phyloP scores from a whole-genome alignment of 2,888 invertebrate species.

The Leucoptera coffeella region DNA sequence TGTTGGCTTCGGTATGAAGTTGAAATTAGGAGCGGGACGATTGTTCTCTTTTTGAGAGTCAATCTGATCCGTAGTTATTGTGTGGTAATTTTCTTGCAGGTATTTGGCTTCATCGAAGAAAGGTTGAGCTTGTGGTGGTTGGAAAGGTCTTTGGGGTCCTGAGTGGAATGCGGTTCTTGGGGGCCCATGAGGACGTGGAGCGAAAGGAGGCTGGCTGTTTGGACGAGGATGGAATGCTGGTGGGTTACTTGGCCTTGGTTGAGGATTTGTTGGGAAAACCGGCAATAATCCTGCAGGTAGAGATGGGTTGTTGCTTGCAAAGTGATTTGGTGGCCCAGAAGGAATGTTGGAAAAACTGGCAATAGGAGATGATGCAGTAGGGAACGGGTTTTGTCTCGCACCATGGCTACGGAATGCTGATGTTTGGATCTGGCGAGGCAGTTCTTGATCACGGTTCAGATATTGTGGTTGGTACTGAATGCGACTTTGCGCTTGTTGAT shows the following conservation, averaged over 20 bases:
- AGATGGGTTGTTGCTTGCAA: constrained; percentile 18
- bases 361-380: constrained; percentile 18
- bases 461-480: constrained; percentile 42
- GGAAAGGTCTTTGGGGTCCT: constrained; percentile 50
- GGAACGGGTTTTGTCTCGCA: constrained; percentile 23
- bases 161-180: constrained; percentile 32
- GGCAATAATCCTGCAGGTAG: constrained; percentile 23
- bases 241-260: constrained; percentile 22
- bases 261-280: constrained; percentile 18
- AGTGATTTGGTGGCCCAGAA: constrained; percentile 20
- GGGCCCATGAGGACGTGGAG: constrained; percentile 26
- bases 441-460: constrained; percentile 30
- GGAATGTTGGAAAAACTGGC: too few relatives aligned
- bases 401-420: constrained; percentile 24
- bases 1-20: constrained; percentile 20
- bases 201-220: constrained; percentile 19
- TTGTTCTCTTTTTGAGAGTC: constrained; percentile 40
- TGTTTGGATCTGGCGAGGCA: constrained; percentile 36
- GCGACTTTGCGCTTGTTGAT: constrained; percentile 32
- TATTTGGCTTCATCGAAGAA: constrained; percentile 47
- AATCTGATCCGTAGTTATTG: constrained; percentile 42
- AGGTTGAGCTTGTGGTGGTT: constrained; percentile 22
- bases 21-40: constrained; percentile 25
- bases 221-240: constrained; percentile 21
- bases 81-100: constrained; percentile 47